Evolutionary conservation across 2,797 vertebrate genomes (phyloP), one percentile per base, ranked within the genome.

Genomic region (Zenarchopterus dispar): DNA sequence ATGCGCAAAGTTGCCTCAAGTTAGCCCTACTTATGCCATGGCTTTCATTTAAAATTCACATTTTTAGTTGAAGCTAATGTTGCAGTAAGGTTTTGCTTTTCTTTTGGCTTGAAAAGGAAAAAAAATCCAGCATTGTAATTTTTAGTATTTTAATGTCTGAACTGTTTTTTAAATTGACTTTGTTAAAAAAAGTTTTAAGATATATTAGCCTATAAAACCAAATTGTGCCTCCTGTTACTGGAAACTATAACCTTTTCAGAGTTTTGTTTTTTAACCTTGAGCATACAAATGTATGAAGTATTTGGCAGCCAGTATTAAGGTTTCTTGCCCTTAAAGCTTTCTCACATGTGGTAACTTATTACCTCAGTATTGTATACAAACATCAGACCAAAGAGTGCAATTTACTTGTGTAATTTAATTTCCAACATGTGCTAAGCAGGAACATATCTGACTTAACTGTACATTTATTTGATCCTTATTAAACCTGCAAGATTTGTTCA

Each of bases 331-430:
- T 69, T 16, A 71, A 62, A 43, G 23, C 54, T 58, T 55, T 9
- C 18, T 52, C 3, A 47, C 4, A 36, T 36, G 33, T 13, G 22
- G 67, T 67, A 47, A 60, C 72, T 51, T 56, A 74, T 74, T 85
- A 84, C 73, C 78, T 86, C 77, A 75, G 44, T 71, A 64, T 77
- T 71, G 23, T 67, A 59, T n/a, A 62, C 36, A 71, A 48, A 78
- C 72, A 59, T 10, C 0, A 5, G 53, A 76, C 77, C 82, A 85
- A 87, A 86, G 80, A 81, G 77, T 58, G 39, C 64, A 17, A 1
- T 64, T 62, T 57, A 3, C 6, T 1, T 56, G 19, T 56, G 48
- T 57, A 51, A 39, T 44, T 63, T 21, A 56, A 41, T 55, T 67
- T 1, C 44, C 16, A 65, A 46, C 26, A 72, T 62, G 54, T 83